Evolutionary conservation across 2,888 invertebrate species (phyloP), one percentile per base, ranked within the genome.

Genomic region (Nysson spinosus): DNA sequence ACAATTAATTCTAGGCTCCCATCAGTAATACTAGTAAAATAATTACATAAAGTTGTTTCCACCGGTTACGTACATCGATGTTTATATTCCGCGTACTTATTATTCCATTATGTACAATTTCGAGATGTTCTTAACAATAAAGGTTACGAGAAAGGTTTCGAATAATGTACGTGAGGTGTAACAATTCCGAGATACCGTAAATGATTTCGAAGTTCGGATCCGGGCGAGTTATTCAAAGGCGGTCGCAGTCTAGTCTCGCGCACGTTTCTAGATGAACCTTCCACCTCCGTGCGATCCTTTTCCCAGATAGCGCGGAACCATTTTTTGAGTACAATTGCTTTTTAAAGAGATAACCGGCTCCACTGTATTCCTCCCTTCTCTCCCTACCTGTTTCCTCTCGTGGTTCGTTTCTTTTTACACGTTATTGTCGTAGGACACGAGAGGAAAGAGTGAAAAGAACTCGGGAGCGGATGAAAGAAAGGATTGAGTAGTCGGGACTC

Each of bases 401-500:
- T 11, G 19, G 28, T 30, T 40, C 49, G 26, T 43, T 44, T 26
- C 24, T 1, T 24, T 34, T 34, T 12, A 14, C 49, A 17, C 34
- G 61, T 57, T 62, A 37, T 49, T 14, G 44, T 55, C 57, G 64
- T 39, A 43, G 39, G 40, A 49, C 40, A 47, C 49, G 50, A 47
- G 51, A 32, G 16, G 30, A 78, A 79, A 79, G 82, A 79, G 80
- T 82, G 82, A 83, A 84, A 83, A 83, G 82, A 83, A 69, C n/a
- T 65, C 50, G 70, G 71, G 76, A n/a, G 49, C 30, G 43, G 78
- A 82, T 75, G 83, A 83, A 85, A 83, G 83, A 83, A 85, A 85
- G 84, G 84, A 85, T 86, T 84, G 86, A 85, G 85, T 79, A 80
- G 83, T 85, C 80, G 74, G 70, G 75, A 75, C 74, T 75, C 78